Base-by-base conservation (phyloP, 1,140 invertebrate species). In the Mizuhopecten yessoensis region DNA sequence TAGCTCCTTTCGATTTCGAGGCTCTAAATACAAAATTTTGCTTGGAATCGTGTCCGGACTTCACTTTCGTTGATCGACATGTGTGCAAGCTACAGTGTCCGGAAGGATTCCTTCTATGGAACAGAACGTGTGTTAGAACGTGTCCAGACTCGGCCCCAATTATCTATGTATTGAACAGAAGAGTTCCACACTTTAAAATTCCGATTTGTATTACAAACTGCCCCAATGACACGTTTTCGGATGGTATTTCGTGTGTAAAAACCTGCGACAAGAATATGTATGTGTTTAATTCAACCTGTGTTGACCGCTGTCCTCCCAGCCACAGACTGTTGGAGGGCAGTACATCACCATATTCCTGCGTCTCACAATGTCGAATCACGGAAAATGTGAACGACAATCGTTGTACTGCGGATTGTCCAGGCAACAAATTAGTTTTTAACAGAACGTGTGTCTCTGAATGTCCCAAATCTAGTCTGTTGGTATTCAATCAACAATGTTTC, bases 271-370 rank as follows among this genome's bases (percentile, higher is more conserved):
- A n/a, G 11, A 23, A 75, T 13, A 75, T 29, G 57, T 29, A 29
- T 75, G 57, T 75, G 29, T 29, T 75, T 29, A 75, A 75, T 29
- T 75, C 57, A n/a, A 75, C 57, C n/a, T 75, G 57, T 75, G n/a
- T 75, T 29, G n/a, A 75, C 29, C 5, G n/a, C 0, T 75, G 57
- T 75, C 57, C 57, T 75, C n/a, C 2, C 23, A 75, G n/a, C 29
- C 57, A 75, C 23, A 75, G 23, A 9, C n/a, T 75, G n/a, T 75
- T 75, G 29, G 57, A 75, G 7, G 57, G 57, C 23, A 75, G 23
- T 0, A 1, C 57, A n/a, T 1, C 0, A 29, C 57, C 57, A 2
- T 75, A 75, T n/a, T 17, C 57, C 9, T 75, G 57, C 57, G 11
- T 75, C 5, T n/a, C 23, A 75, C 20, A 75, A 75, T 75, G 57